Percentiles rank a stretch among this genome's conserved stretches.
phyloP scores from a whole-genome alignment of 2,888 invertebrate genomes.

The Perizoma affinitatum region DNA sequence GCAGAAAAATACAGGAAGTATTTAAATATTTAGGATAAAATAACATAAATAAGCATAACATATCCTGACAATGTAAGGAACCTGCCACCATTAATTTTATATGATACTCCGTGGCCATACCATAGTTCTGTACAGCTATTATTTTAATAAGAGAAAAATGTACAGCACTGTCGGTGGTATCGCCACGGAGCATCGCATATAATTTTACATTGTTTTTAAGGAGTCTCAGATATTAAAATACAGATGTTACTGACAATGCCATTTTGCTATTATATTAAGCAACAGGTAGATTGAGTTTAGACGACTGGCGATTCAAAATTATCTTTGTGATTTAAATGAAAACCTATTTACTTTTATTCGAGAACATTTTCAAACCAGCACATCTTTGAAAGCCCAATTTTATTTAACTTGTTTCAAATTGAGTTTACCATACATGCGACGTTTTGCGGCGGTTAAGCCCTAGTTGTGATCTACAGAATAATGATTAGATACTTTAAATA shows the following conservation, averaged over 20 bases:
- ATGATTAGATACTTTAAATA: conserved; percentile 24
- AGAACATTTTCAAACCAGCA: background rate
- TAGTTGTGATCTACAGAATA: conserved; percentile 15
- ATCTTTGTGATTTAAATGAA: too few relatives aligned
- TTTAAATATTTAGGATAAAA: background rate
- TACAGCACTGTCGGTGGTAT: too few relatives aligned
- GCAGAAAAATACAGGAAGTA: background rate
- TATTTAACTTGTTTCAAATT: background rate
- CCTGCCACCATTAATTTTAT: conserved; percentile 16
- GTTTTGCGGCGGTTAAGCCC: background rate
- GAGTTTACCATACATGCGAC: background rate
- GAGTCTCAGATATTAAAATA: too few relatives aligned
- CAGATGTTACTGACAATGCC: too few relatives aligned
- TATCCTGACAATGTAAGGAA: conserved; percentile 15
- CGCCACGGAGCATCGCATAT: too few relatives aligned
- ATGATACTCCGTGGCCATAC: background rate
- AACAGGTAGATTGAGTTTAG: too few relatives aligned
- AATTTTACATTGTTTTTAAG: too few relatives aligned
- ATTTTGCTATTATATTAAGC: too few relatives aligned
- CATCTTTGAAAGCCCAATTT: background rate
- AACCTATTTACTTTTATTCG: background rate
- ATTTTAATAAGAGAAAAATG: too few relatives aligned
- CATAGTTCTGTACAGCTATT: background rate
- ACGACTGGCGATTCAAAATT: too few relatives aligned
- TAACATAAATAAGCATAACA: conserved; percentile 11